phyloP scores from a whole-genome alignment of 2,888 invertebrate genomes.

The Nemotelus nigrinus region DNA sequence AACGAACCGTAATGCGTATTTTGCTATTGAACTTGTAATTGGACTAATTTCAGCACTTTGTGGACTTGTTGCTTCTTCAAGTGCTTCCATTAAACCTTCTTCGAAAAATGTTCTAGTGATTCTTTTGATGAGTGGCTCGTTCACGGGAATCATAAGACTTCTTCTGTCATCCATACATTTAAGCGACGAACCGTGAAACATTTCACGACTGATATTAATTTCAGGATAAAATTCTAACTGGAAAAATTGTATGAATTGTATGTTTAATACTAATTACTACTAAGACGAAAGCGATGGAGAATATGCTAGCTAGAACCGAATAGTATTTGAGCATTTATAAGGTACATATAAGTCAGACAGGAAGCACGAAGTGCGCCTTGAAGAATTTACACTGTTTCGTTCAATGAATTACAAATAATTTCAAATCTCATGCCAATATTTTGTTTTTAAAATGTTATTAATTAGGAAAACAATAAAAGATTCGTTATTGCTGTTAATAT shows the following conservation, averaged over 20 bases:
- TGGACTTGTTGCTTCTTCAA: slow-evolving; percentile 71
- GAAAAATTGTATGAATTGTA: slow-evolving; percentile 22
- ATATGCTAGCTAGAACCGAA: too few relatives aligned
- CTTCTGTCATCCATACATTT: slow-evolving; percentile 66
- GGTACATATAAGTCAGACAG: too few relatives aligned
- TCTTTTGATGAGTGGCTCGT: slow-evolving; percentile 78
- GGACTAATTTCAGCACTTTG: slow-evolving; percentile 60
- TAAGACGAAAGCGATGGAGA: background rate
- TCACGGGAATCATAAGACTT: slow-evolving; percentile 71
- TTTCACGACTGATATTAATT: slow-evolving; percentile 74
- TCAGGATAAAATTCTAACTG: slow-evolving; percentile 75
- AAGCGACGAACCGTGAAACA: slow-evolving; percentile 67
- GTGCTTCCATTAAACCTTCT: slow-evolving; percentile 76
- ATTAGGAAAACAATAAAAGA: too few relatives aligned
- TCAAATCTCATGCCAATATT: background rate
- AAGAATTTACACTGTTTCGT: too few relatives aligned
- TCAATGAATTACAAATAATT: background rate
- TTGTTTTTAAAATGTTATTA: too few relatives aligned
- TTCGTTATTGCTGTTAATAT: background rate
- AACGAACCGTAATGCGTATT: slow-evolving; percentile 67
- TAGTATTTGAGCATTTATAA: too few relatives aligned
- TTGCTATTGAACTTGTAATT: slow-evolving; percentile 68
- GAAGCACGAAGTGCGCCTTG: too few relatives aligned
- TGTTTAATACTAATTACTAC: background rate
- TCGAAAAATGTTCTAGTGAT: slow-evolving; percentile 80